phyloP scores from a whole-genome alignment of 2,113 vertebrate species.

The Geococcyx californianus region DNA sequence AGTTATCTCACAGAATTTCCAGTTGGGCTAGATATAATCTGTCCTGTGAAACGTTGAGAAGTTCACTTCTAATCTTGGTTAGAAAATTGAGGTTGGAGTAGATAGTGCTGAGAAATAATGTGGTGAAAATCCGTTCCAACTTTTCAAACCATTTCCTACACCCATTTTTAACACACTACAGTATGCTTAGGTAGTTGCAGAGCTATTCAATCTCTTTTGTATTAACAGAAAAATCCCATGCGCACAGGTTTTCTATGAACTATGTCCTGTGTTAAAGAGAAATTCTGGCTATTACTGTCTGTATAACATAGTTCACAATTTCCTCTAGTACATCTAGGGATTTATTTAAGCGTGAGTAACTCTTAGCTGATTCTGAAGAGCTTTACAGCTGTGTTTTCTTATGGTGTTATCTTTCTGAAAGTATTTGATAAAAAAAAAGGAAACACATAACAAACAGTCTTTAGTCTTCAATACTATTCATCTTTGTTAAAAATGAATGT shows the following conservation, averaged over 20 bases:
- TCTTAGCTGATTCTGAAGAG: not conserved
- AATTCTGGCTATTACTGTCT: not conserved
- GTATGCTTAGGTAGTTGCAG: not conserved
- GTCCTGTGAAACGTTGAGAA: slow-evolving; percentile 28
- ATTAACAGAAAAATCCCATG: not conserved
- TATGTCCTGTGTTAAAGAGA: not conserved
- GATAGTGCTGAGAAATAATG: slow-evolving; percentile 45
- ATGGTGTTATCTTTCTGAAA: not conserved
- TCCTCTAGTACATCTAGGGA: not conserved
- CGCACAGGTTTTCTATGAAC: not conserved
- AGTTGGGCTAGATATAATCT: slow-evolving; percentile 35
- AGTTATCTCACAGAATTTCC: slow-evolving; percentile 43
- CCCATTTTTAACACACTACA: not conserved
- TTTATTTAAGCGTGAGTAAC: not conserved
- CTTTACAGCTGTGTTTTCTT: not conserved
- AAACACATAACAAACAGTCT: not conserved
- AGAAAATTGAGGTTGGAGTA: slow-evolving; percentile 44
- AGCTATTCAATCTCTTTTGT: slow-evolving; percentile 16
- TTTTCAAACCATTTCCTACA: slow-evolving; percentile 26
- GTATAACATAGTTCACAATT: not conserved
- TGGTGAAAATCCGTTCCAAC: slow-evolving; percentile 25
- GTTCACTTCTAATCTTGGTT: slow-evolving; percentile 48
- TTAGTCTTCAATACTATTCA: not conserved
- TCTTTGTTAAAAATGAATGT: not conserved
- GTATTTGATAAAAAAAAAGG: not conserved